Evolutionary conservation across 2,797 vertebrate genomes (phyloP), one percentile per base, ranked within the genome.

Genomic region (Australoheros facetus): DNA sequence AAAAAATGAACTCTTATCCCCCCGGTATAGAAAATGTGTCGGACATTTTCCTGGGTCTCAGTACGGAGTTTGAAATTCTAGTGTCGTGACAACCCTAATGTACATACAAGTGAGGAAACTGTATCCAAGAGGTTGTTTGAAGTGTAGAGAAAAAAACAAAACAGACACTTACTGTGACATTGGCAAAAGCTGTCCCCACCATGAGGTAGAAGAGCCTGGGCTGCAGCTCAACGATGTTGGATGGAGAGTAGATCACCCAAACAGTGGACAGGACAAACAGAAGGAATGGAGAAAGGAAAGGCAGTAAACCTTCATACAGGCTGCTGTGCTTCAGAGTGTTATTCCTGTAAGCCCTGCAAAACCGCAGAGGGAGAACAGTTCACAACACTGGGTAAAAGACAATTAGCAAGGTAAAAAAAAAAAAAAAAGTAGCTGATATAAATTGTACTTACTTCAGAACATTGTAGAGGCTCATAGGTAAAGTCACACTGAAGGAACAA

Each of bases 391-490:
- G 4, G 14, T 7, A 14, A 54, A 56, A 42, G 11, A 56, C 2
- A 34, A 32, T 1, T 1, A 17, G 12, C 7, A 7, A 34, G 32
- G 7, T 34, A 34, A 34, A 34, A 10, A 3, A 17, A 10, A n/a
- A 8, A 5, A 14, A 12, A 56, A 48, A 4, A 59, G 42, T 12
- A 0, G 0, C 17, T 5, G 4, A 45, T 28, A 2, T n/a, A 32
- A 78, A n/a, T 2, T 3, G 1, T 11, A 76, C 97, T 96, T 94
- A 99, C 98, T 96, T 98, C 81, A 96, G 94, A 79, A 99, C 97
- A 39, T 99, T 99, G 86, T 93, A 95, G 78, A 99, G 96, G 90
- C 98, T 99, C 98, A 99, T 99, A 12, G 98, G 98, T 89, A 99
- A 89, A 1, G 98, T 99, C 90, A 99, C 96, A 12, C 94, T 95